Conservation (phyloP, 2,113 vertebrate species). For the Chionodraco myersi region DNA sequence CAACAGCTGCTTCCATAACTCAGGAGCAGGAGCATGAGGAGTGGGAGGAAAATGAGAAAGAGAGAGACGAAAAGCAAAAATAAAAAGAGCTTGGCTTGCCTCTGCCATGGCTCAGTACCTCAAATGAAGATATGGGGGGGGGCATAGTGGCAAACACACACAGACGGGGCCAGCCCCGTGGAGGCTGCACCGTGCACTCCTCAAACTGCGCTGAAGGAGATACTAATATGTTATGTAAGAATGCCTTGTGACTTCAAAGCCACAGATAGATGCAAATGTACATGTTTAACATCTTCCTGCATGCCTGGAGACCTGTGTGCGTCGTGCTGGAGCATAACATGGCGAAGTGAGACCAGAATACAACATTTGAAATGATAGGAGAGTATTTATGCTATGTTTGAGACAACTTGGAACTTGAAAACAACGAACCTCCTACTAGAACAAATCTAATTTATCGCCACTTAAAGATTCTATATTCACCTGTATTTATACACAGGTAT, state of each 20-base stretch:
- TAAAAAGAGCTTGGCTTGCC: slow-evolving; percentile 9
- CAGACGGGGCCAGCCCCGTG: slow-evolving; percentile 49
- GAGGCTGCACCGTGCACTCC: slow-evolving; percentile 36
- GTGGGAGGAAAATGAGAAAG: slow-evolving; percentile 44
- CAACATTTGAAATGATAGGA: slow-evolving; percentile 3
- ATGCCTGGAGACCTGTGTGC: not conserved
- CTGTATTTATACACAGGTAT: too few relatives aligned
- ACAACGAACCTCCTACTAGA: too few relatives aligned
- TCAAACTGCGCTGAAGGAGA: slow-evolving; percentile 31
- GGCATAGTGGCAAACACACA: slow-evolving; percentile 35
- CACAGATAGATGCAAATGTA: slow-evolving; percentile 34
- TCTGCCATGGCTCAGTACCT: slow-evolving; percentile 41
- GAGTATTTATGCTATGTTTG: not conserved
- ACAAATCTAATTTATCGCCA: too few relatives aligned
- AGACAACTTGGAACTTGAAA: too few relatives aligned
- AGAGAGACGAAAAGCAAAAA: slow-evolving; percentile 31
- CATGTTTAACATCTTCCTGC: slow-evolving; percentile 34
- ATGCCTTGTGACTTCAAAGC: slow-evolving; percentile 46
- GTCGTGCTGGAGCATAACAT: slow-evolving; percentile 5
- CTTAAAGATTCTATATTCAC: too few relatives aligned
- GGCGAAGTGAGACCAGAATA: not conserved
- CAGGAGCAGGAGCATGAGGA: slow-evolving; percentile 36
- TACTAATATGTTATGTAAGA: slow-evolving; percentile 48
- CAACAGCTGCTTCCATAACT: slow-evolving; percentile 68
- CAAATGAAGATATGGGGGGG: slow-evolving; percentile 51